Evolutionary conservation across 2,113 vertebrate genomes (phyloP).

Genomic region (Nothoprocta perdicaria): DNA sequence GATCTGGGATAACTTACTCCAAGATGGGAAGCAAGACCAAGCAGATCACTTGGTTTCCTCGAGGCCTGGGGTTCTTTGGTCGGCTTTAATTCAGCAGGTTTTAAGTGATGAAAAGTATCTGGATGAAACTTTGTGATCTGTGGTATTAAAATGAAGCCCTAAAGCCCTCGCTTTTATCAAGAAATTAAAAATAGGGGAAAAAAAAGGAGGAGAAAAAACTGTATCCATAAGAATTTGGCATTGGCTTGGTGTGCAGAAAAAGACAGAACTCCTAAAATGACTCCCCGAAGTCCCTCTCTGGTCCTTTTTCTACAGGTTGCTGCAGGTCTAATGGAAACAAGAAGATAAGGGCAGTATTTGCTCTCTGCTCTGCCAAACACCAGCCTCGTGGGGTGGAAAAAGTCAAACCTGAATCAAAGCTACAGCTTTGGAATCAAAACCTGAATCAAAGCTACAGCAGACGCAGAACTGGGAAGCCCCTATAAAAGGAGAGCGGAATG

Average conservation of each 20-base stretch:
- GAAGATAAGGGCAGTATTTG: background rate
- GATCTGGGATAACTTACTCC: background rate
- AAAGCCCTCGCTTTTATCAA: background rate
- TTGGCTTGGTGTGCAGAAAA: background rate
- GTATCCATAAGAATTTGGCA: rapidly evolving
- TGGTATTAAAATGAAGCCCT: background rate
- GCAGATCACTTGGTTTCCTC: rapidly evolving
- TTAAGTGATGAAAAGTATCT: rapidly evolving
- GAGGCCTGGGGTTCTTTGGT: background rate
- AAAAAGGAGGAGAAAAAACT: background rate
- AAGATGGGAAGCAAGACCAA: background rate
- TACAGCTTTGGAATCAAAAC: no score
- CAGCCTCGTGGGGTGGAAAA: rapidly evolving
- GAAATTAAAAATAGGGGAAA: background rate
- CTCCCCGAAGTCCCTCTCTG: background rate
- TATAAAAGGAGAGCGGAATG: rapidly evolving
- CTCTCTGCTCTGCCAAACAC: background rate
- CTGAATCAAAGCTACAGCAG: background rate
- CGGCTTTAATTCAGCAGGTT: background rate
- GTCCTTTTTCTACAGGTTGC: background rate
- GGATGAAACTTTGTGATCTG: background rate
- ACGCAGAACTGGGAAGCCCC: background rate
- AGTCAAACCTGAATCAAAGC: no score
- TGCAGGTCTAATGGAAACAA: background rate
- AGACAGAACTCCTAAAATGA: no score